Evolutionary conservation across 2,113 vertebrate species (phyloP).

Genomic region (Sciurus niger): DNA sequence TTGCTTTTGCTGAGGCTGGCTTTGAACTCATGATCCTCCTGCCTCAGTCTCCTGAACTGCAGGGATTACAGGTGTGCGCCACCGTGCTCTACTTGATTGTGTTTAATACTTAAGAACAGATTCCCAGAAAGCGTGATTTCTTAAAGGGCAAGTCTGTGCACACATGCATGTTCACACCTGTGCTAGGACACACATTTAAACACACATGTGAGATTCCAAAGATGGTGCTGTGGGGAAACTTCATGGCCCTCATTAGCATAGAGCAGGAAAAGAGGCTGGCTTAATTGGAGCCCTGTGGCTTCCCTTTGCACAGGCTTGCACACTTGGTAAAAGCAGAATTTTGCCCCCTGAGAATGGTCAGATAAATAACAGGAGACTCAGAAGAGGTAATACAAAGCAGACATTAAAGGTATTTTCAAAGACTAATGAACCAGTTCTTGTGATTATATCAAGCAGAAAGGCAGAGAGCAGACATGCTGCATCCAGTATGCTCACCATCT

Average conservation of each 20-base stretch:
- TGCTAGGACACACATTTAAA: background rate
- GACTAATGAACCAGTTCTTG: background rate
- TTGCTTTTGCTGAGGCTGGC: no score
- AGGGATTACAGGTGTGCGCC: no score
- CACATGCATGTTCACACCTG: background rate
- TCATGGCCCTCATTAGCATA: rapidly evolving
- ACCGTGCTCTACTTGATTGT: background rate
- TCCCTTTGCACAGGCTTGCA: no score
- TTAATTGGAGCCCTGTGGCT: rapidly evolving
- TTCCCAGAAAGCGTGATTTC: background rate
- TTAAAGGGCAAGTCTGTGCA: background rate
- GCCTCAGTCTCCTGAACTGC: no score
- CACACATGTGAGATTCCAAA: background rate
- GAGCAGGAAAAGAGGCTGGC: no score
- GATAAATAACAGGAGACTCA: background rate
- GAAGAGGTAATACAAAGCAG: background rate
- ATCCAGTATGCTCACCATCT: rapidly evolving
- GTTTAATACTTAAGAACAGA: background rate
- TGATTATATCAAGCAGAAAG: background rate
- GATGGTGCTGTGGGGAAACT: background rate
- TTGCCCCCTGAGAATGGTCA: background rate
- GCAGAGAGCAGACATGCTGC: background rate
- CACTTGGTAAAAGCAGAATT: background rate
- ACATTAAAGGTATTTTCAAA: background rate
- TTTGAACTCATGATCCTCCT: no score